Base-by-base conservation (phyloP, 2,888 invertebrate species). In the Penaeus monodon region DNA sequence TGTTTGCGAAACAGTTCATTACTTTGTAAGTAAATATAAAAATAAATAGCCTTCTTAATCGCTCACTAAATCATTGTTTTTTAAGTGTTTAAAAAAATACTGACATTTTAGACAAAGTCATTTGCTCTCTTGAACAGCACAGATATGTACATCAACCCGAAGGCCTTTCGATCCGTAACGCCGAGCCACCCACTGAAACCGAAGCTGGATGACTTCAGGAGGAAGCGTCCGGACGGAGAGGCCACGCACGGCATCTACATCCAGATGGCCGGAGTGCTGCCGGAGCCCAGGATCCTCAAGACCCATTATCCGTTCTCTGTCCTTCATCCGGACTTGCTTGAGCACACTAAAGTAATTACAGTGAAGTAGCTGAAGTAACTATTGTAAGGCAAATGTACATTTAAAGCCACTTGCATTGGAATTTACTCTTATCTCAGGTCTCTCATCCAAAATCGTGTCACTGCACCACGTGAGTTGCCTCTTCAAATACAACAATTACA, bases 401-500 rank as follows among this genome's bases (percentile, higher is more conserved):
- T 10, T 68, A 68, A 68, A 68, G 29, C 2, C 29, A 68, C 29
- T 17, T 68, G 10, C n/a, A n/a, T 29, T 68, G 29, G 12, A 27
- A 29, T 68, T 68, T 27, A 20, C 8, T 27, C 22, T 73, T 22
- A 6, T 38, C 27, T 27, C 38, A 20, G 6, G 20, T 73, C 38
- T n/a, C 22, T n/a, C 24, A n/a, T 20, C 29, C 64, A 4, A 49
- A 57, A 70, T 85, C 65, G 84, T 86, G 44, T 88, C 88, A 2
- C 78, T 78, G 20, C 85, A 88, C 33, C 88, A 88, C 74, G 79
- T 88, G 33, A 77, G 68, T 8, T 20, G 88, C 57, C 70, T 88
- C 79, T 86, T 86, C 85, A 49, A 79, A 33, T 85, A 87, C 49
- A 79, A 66, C 66, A 85, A 85, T 2, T 88, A 79, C 79, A 24